Base-by-base conservation (phyloP, 2,113 vertebrate species). In the Girardinichthys multiradiatus region DNA sequence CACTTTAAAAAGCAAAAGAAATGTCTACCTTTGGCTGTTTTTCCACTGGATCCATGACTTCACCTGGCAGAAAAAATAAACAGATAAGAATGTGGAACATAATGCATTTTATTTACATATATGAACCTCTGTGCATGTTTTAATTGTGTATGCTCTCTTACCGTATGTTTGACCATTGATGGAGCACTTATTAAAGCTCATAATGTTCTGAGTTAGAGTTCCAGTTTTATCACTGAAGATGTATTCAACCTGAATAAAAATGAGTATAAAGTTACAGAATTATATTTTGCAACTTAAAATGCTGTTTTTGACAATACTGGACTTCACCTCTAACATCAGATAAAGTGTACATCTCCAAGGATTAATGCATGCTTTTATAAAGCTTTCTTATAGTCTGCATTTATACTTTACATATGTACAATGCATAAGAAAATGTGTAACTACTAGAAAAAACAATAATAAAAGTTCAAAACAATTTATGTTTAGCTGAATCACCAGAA, bases 201-300 rank as follows among this genome's bases (percentile, higher is more conserved):
- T 98, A 90, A 97, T 96, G 90, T 98, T 98, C 91, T 98, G 96
- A 13, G 97, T 98, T 72, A 98, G 96, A 24, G 97, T 98, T 80
- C 97, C 97, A 0, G 97, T 98, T 92, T 98, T 98, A 88, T 98
- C 97, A 0, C 96, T 97, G 89, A 98, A 98, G 86, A 98, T 95
- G 87, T 98, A 98, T 86, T 98, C 97, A 87, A 98, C 96, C 92
- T 93, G 57, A 74, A 39, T 1, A 7, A 28, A 59, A 74, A 39
- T 1, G 10, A 28, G 27, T n/a, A 48, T 28, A 33, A 45, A n/a
- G 57, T 29, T 61, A 24, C 21, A 61, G n/a, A 54, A n/a, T 54
- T 24, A 1, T 11, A 21, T 54, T n/a, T 6, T n/a, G 5, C 7
- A 51, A 51, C 21, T 17, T 17, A 45, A 24, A 54, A 54, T 10